Evolutionary conservation across 2,888 invertebrate species (phyloP), one percentile per base, ranked within the genome.

Genomic region (Notocelia uddmanniana): DNA sequence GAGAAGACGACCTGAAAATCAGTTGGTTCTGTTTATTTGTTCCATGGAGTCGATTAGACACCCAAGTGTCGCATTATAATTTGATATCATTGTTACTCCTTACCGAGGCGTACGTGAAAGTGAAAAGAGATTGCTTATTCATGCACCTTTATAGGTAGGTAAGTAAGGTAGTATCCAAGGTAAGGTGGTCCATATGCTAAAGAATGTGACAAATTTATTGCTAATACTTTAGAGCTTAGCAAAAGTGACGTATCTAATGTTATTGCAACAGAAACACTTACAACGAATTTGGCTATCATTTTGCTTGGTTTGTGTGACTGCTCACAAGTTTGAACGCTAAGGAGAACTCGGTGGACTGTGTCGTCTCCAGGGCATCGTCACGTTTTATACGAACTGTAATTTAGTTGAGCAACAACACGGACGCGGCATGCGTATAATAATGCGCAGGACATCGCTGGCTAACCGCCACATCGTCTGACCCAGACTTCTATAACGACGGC

Each of bases 251-350:
- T 31, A 31, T 8, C 8, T 31, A n/a, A 31, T 31, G 8, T 31
- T 1, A 31, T 31, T 31, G 31, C 8, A 2, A n/a, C n/a, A 18
- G 2, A 9, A 8, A 50, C n/a, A 85, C 93, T 93, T 79, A 93
- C 93, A 85, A 92, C 81, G 87, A 92, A 91, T 89, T 93, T 93
- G 92, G 92, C 92, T 89, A 93, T 90, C 93, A 93, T 93, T 92
- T 85, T 92, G 88, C 89, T 89, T 85, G 83, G 79, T 78, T 76
- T 83, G 74, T 80, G 91, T 92, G 92, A 93, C 93, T 92, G 92
- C 92, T 91, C 87, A 88, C 88, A 80, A 81, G 83, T 86, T 82
- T 68, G 70, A 82, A 81, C 80, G 78, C 80, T 80, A 80, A 83
- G 23, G 26, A 82, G 81, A 82, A 80, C 85, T 79, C 81, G 80